Conservation (phyloP, 2,888 invertebrate species). For the Agelastica alni region DNA sequence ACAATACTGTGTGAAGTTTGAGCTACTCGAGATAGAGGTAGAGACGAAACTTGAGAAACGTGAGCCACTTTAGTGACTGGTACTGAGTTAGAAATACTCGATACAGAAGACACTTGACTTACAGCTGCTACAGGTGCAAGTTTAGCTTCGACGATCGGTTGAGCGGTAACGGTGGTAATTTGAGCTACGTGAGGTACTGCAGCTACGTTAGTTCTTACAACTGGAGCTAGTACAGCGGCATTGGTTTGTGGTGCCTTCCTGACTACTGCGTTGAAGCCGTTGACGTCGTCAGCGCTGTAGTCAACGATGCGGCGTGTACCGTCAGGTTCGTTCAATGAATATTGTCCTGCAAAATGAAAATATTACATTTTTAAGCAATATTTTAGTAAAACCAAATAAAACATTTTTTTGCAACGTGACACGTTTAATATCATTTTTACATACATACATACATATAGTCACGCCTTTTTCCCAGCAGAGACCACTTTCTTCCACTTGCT, state of each 20-base stretch:
- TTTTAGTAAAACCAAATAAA: too few relatives aligned
- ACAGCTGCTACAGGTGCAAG: conserved; percentile 32
- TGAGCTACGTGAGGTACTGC: conserved; percentile 27
- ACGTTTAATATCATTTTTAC: too few relatives aligned
- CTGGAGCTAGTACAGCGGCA: conserved; percentile 50
- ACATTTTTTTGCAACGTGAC: too few relatives aligned
- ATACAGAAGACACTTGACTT: conserved; percentile 2
- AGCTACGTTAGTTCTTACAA: conserved; percentile 8
- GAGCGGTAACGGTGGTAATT: conserved; percentile 37
- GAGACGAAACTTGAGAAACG: not conserved
- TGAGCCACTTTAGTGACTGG: conserved; percentile 36
- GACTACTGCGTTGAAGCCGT: conserved; percentile 64
- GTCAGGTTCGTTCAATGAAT: conserved; percentile 64
- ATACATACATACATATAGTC: too few relatives aligned
- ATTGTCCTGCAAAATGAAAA: conserved; percentile 39
- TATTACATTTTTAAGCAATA: too few relatives aligned
- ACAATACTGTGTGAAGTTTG: conserved; percentile 21
- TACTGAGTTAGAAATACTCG: not conserved
- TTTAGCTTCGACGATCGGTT: conserved; percentile 25
- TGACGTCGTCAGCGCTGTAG: conserved; percentile 47
- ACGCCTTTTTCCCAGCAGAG: too few relatives aligned
- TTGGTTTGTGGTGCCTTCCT: conserved; percentile 57
- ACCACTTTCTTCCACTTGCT: too few relatives aligned
- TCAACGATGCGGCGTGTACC: conserved; percentile 64
- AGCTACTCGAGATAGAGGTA: not conserved